A percentile compares a stretch with the other conserved stretches of the same genome.
These are phyloP conservation scores for Cosmia pyralina DNA, from an alignment of 2,888 invertebrate genomes.

Conservation along the genomic window DNA sequence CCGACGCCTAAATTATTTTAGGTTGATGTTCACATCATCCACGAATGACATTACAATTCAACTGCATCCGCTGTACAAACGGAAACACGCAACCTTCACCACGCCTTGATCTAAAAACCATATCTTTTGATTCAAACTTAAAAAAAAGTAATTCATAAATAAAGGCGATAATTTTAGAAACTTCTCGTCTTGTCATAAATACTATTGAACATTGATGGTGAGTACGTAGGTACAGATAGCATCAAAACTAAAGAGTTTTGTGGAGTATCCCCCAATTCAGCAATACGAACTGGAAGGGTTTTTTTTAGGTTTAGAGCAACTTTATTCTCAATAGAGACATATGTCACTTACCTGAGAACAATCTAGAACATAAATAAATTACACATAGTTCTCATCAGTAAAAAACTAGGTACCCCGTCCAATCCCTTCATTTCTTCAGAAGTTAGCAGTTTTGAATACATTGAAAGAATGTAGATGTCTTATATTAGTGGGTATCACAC, in stretches of 20 bases:
- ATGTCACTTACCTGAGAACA: too few species aligned
- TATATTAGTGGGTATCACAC: too few species aligned
- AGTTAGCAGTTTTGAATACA: too few species aligned
- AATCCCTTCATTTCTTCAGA: too few species aligned
- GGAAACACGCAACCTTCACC: constrained; percentile 31
- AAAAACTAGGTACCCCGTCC: too few species aligned
- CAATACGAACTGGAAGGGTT: neutral
- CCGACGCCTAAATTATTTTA: neutral
- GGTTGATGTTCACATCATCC: neutral
- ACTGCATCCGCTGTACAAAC: constrained; percentile 3
- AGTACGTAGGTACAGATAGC: constrained; percentile 15
- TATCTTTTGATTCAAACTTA: constrained; percentile 19
- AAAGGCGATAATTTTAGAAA: constrained; percentile 46
- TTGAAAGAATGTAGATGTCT: too few species aligned
- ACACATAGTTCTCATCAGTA: too few species aligned
- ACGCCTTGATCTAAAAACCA: constrained; percentile 53
- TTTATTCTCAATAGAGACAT: too few species aligned
- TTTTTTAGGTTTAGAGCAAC: neutral
- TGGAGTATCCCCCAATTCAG: neutral
- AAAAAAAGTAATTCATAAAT: constrained; percentile 37
- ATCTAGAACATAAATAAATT: too few species aligned
- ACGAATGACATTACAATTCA: neutral
- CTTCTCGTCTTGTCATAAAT: constrained; percentile 47
- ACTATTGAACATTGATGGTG: constrained; percentile 46
- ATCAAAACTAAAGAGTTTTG: neutral